Evolutionary conservation across 2,888 invertebrate genomes (phyloP).

Genomic region (Selenia dentaria): DNA sequence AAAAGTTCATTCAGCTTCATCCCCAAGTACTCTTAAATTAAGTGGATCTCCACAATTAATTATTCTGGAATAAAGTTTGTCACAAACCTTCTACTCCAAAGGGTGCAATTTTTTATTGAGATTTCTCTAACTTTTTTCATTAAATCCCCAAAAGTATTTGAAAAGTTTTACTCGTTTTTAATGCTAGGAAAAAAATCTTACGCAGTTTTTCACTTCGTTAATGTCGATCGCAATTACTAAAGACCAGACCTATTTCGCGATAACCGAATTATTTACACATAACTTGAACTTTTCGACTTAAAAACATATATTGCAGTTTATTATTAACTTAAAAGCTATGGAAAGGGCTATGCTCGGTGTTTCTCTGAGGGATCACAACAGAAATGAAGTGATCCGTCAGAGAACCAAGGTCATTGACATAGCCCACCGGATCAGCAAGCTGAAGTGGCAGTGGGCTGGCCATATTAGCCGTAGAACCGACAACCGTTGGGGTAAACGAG

Average conservation of each 20-base stretch:
- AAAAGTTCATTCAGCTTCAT: conserved; percentile 24
- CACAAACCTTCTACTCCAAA: conserved; percentile 53
- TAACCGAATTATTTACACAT: conserved; percentile 22
- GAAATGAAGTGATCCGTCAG: too few species aligned
- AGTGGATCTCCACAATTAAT: conserved; percentile 50
- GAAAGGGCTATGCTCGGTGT: too few species aligned
- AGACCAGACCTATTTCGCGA: conserved; percentile 8
- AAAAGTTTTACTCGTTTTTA: conserved; percentile 56
- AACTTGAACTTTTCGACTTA: background rate
- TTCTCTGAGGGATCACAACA: too few species aligned
- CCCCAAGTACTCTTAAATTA: conserved; percentile 34
- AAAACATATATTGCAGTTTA: too few species aligned
- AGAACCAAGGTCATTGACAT: too few species aligned
- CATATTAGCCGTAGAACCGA: too few species aligned
- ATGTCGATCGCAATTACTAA: conserved; percentile 38
- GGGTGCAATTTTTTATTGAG: conserved; percentile 67
- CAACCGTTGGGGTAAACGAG: too few species aligned
- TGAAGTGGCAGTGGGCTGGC: too few species aligned
- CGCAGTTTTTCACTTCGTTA: conserved; percentile 45
- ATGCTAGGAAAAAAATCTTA: conserved; percentile 48
- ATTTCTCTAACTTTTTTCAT: conserved; percentile 68
- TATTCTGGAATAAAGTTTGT: conserved; percentile 57
- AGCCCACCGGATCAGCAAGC: too few species aligned
- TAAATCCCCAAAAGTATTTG: conserved; percentile 65
- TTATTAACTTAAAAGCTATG: too few species aligned